A percentile compares a stretch with the other conserved stretches of the same genome.
Evolutionary conservation across 2,888 invertebrate species (phyloP).

Genomic region (Miltochrista miniata): DNA sequence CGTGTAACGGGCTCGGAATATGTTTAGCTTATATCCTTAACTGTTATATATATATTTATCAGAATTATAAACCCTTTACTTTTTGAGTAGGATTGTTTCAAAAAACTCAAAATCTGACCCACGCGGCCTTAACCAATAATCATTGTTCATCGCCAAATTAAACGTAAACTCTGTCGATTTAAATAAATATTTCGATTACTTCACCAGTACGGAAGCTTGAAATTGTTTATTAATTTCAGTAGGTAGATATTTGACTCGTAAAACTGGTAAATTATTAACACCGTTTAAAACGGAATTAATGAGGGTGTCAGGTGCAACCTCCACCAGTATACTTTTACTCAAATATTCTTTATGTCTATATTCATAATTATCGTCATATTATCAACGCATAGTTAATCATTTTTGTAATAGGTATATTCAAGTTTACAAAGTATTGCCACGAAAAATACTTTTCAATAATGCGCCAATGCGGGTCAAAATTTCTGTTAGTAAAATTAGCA

Average conservation of each 20-base stretch:
- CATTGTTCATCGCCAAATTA: constrained; percentile 36
- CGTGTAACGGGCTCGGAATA: no score
- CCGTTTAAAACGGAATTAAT: constrained; percentile 63
- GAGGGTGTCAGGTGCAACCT: constrained; percentile 57
- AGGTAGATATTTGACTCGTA: constrained; percentile 65
- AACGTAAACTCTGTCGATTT: constrained; percentile 35
- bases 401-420: neutral
- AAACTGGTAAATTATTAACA: constrained; percentile 61
- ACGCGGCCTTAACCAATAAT: constrained; percentile 34
- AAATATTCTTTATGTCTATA: no score
- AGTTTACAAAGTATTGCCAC: neutral
- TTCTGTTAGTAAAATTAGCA: no score
- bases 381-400: neutral
- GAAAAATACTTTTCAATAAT: neutral
- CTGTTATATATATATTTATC: no score
- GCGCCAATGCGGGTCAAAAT: no score
- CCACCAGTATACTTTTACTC: constrained; percentile 32
- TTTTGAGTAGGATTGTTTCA: no score
- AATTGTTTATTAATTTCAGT: constrained; percentile 59
- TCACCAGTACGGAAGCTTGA: constrained; percentile 51
- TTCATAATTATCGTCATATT: no score
- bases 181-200: constrained; percentile 48
- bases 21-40: no score
- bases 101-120: no score
- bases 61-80: no score